Evolutionary conservation across 2,113 vertebrate genomes (phyloP), one percentile per base, ranked within the genome.

Genomic region (Sinocyclocheilus rhinocerous): DNA sequence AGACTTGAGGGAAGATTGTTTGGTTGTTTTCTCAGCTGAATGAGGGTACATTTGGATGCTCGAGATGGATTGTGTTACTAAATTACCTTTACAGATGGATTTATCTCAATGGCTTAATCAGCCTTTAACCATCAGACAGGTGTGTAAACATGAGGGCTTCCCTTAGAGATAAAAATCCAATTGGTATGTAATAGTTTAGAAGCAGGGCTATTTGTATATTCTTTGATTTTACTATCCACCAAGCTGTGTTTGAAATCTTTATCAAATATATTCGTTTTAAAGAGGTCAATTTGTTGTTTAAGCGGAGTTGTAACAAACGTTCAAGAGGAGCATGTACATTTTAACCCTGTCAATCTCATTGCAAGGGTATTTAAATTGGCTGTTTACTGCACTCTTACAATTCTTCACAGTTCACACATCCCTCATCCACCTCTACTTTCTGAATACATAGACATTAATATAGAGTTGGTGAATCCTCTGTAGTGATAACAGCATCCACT

Each of bases 21-120:
- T 77, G 50, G 1, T 55, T 77, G 76, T 77, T 77, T 77, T 55
- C 16, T 8, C 26, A 22, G 50, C 50, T 77, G 76, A 33, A 77
- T 55, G 26, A 55, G 22, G 76, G 15, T 52, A 52, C 6, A 12
- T 76, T 52, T 26, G 24, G 48, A 48, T 26, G 13, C 16, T 29
- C 9, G 7, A 55, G 50, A 55, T 24, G 24, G 76, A 55, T 55
- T 26, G 26, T 22, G 76, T 77, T 33, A 55, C 50, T 11, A 55
- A 20, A 29, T 77, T 29, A 33, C 1, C 29, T 55, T 77, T 77
- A 55, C 52, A 18, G 52, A 55, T 55, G 52, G 16, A 55, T 55
- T 6, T 55, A 55, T 55, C 52, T 55, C 15, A 55, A 18, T 55
- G 52, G 24, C 12, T 50, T 76, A 77, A 55, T 77, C 48, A 55